These are phyloP conservation scores for Plagiodera versicolora DNA, from an alignment of 2,888 invertebrate species.

Conservation along the genomic window DNA sequence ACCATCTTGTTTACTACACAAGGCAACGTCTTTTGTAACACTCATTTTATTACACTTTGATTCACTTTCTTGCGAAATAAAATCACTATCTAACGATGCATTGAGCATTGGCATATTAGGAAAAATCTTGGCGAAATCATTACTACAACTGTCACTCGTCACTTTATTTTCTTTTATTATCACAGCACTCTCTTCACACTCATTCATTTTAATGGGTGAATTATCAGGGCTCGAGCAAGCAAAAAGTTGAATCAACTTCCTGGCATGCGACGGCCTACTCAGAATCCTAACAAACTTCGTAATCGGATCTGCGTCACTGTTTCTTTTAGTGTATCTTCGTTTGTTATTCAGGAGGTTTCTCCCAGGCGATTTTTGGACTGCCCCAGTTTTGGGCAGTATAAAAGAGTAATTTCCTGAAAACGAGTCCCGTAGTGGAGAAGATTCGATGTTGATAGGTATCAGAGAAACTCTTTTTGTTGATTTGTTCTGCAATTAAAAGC, in stretches of 20 bases:
- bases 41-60: neutral
- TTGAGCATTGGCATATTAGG: constrained; percentile 50
- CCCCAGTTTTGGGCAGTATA: neutral
- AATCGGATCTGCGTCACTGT: constrained; percentile 20
- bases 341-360: neutral
- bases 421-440: neutral
- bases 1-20: neutral
- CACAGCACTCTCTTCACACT: neutral
- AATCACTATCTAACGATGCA: neutral
- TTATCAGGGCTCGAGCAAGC: neutral
- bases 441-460: neutral
- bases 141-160: neutral
- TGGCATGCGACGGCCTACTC: constrained; percentile 19
- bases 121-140: constrained; percentile 36
- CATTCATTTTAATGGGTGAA: neutral
- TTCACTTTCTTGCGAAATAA: constrained; percentile 2
- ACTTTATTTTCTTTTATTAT: neutral
- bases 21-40: neutral
- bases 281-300: constrained; percentile 28
- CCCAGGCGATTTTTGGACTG: neutral
- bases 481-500: neutral
- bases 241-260: constrained; percentile 20
- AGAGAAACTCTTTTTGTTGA: neutral
- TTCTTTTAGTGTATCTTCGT: neutral
- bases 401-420: neutral